Base-by-base conservation (phyloP, 2,888 invertebrate genomes). In the Megaustenia siamemsis region DNA sequence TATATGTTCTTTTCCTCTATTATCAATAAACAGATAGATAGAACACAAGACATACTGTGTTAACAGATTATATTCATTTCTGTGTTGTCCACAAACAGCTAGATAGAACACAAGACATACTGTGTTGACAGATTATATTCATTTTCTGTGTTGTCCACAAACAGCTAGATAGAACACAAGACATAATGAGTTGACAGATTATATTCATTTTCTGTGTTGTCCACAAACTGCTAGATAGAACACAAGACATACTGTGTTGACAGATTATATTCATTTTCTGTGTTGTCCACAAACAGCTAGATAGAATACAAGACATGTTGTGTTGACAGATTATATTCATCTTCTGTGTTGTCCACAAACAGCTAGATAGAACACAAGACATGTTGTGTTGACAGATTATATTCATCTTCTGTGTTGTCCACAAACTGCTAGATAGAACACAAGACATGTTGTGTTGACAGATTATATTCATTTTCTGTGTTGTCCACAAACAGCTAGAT, bases 391-490 rank as follows among this genome's bases (percentile, higher is more conserved):
- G 53, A n/a, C n/a, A n/a, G n/a, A n/a, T n/a, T n/a, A n/a, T n/a
- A n/a, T n/a, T n/a, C n/a, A n/a, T n/a, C n/a, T n/a, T n/a, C n/a
- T n/a, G n/a, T n/a, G n/a, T n/a, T n/a, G n/a, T n/a, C n/a, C n/a
- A 0, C 18, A 49, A 73, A 73, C 88, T 94, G 95, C 95, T 99
- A 82, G 98, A 98, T 93, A 99, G 99, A 94, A 96, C 98, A 93
- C 99, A 99, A 93, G 96, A 97, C 21, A 53, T 15, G 53, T 53
- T 53, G 53, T 71, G 24, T 43, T n/a, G n/a, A n/a, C n/a, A n/a
- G n/a, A n/a, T n/a, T n/a, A n/a, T n/a, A n/a, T n/a, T n/a, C n/a
- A 28, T 66, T 32, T n/a, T 63, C 73, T 38, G n/a, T 73, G 12
- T 1, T 56, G 56, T 38, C 10, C 28, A 0, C 18, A 49, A 73